Percentiles rank a stretch among this genome's conserved stretches.
Evolutionary conservation across 2,797 vertebrate genomes (phyloP).

Genomic region (Protonibea diacanthus): DNA sequence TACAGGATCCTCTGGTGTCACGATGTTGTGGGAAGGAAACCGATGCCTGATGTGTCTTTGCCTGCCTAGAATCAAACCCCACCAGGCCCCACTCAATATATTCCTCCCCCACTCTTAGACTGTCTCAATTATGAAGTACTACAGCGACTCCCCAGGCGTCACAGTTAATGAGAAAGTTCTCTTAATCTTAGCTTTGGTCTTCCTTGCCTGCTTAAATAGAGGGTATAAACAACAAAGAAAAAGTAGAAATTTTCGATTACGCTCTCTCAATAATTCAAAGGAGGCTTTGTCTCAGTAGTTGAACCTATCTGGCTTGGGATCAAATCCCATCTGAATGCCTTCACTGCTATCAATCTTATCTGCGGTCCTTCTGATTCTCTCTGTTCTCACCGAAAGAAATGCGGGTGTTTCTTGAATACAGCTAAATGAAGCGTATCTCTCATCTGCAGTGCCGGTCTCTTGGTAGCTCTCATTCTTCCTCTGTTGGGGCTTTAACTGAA

Average conservation of each 20-base stretch:
- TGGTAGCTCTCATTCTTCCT: slow-evolving; percentile 9
- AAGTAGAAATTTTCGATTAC: slow-evolving; percentile 55
- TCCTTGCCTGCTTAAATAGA: slow-evolving; percentile 53
- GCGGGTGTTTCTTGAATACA: slow-evolving; percentile 41
- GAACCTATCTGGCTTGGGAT: slow-evolving; percentile 54
- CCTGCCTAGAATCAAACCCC: slow-evolving; percentile 49
- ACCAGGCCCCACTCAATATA: slow-evolving; percentile 41
- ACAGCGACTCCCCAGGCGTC: slow-evolving; percentile 53
- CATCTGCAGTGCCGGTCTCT: slow-evolving; percentile 26
- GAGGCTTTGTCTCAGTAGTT: slow-evolving; percentile 45
- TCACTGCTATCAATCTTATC: slow-evolving; percentile 3
- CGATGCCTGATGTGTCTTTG: slow-evolving; percentile 25
- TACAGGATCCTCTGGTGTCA: not conserved
- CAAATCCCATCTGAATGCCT: slow-evolving; percentile 44
- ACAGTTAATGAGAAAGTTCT: slow-evolving; percentile 65
- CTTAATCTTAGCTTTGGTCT: slow-evolving; percentile 62
- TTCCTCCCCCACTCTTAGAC: slow-evolving; percentile 38
- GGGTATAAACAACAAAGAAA: slow-evolving; percentile 50
- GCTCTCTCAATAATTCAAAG: slow-evolving; percentile 60
- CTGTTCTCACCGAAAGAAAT: slow-evolving; percentile 7
- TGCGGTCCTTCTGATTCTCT: slow-evolving; percentile 4
- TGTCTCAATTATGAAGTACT: slow-evolving; percentile 60
- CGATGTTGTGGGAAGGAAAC: slow-evolving; percentile 17
- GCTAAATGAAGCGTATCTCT: slow-evolving; percentile 50
- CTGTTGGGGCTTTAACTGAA: slow-evolving; percentile 41